phyloP scores from a whole-genome alignment of 2,888 invertebrate genomes.

The Rutpela maculata region DNA sequence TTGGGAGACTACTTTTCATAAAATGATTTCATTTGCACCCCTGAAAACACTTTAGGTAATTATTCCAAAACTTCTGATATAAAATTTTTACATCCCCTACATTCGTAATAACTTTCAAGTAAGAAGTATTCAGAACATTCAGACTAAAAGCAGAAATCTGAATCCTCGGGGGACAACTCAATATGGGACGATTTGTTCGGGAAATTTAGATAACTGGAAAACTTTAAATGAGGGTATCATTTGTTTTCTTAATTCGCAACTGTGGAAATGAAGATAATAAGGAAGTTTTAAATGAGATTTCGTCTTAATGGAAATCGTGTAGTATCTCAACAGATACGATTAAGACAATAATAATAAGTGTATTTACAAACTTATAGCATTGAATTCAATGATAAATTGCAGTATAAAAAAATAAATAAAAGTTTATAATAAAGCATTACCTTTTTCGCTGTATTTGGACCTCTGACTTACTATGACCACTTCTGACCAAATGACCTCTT shows the following conservation, averaged over 20 bases:
- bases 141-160: not conserved
- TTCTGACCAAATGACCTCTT: too few relatives aligned
- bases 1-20: not conserved
- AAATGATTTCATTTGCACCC: not conserved
- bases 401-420: too few relatives aligned
- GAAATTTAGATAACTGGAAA: conserved; percentile 34
- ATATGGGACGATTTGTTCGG: conserved; percentile 32
- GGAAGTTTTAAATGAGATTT: conserved; percentile 23
- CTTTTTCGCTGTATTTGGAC: too few relatives aligned
- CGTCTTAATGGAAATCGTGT: not conserved
- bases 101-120: not conserved
- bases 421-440: too few relatives aligned
- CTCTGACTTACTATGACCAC: too few relatives aligned
- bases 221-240: conserved; percentile 42
- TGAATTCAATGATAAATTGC: too few relatives aligned
- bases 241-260: conserved; percentile 45
- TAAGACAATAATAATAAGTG: too few relatives aligned
- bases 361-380: too few relatives aligned
- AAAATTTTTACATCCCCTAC: not conserved
- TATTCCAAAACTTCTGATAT: not conserved
- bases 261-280: conserved; percentile 40
- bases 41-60: not conserved
- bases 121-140: conserved; percentile 2
- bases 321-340: too few relatives aligned
- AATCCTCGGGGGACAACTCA: conserved; percentile 7